A percentile compares a stretch with the other conserved stretches of the same genome.
These are phyloP conservation scores for Apamea epomidion DNA, from an alignment of 2,888 invertebrate genomes.

Conservation along the genomic window DNA sequence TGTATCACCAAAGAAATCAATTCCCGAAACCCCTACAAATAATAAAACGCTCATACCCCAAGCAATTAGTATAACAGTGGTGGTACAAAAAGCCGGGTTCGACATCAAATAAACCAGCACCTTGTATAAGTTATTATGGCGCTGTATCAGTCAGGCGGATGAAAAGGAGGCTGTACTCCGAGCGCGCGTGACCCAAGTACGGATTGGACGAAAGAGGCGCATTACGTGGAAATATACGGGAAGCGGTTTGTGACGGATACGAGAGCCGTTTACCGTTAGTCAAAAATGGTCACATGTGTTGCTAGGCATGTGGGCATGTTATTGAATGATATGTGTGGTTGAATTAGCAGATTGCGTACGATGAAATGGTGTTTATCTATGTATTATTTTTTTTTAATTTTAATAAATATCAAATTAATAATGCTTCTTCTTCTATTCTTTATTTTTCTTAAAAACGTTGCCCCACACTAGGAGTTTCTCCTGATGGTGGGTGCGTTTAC, in stretches of 20 bases:
- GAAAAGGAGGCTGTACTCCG: constrained; percentile 79
- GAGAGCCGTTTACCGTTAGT: neutral
- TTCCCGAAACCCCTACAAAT: neutral
- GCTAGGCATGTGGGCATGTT: too few species aligned
- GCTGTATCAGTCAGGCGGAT: constrained; percentile 71
- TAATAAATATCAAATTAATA: neutral
- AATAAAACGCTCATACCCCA: constrained; percentile 15
- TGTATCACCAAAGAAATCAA: neutral
- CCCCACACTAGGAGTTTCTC: too few species aligned
- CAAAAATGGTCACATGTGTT: neutral
- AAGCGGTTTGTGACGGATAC: neutral
- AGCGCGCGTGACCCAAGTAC: constrained; percentile 81
- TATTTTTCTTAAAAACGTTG: too few species aligned
- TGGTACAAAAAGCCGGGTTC: constrained; percentile 47
- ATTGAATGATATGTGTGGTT: neutral
- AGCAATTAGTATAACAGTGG: constrained; percentile 43
- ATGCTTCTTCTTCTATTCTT: too few species aligned
- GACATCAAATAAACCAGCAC: constrained; percentile 56
- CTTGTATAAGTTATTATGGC: constrained; percentile 66
- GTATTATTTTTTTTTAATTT: neutral
- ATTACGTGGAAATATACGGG: constrained; percentile 72
- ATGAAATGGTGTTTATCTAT: too few species aligned
- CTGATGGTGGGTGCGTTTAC: too few species aligned
- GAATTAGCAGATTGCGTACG: neutral
- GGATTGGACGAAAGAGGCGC: constrained; percentile 73